Base-by-base conservation (phyloP, 2,113 vertebrate genomes). In the Esox niger region DNA sequence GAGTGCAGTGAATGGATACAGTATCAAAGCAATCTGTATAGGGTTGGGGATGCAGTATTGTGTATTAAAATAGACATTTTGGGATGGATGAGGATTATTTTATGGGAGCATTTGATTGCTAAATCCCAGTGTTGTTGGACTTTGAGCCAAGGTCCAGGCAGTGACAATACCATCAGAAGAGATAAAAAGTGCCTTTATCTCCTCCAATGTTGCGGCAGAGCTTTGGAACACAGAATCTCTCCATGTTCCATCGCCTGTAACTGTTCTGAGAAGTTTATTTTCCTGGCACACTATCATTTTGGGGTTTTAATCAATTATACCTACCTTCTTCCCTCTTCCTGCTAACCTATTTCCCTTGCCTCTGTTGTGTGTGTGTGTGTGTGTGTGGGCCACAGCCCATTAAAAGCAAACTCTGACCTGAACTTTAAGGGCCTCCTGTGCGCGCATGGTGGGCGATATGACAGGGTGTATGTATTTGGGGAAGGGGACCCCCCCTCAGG, bases 241-340 rank as follows among this genome's bases (percentile, higher is more conserved):
- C 21, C 35, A 35, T 21, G 5, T 66, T 64, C 64, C 66, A 46
- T 64, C n/a, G 21, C 46, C 20, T 9, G 2, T 65, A 54, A 60
- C 21, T 21, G 55, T 66, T 0, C 21, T 21, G 4, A 76, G 74
- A 60, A 61, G n/a, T 76, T 68, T 81, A 68, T 76, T 86, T 82
- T 75, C 54, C 59, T 79, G 74, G 69, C 73, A 77, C 30, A 0
- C 57, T 20, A 25, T 67, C 62, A 63, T 73, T 69, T 66, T 38
- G 30, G 20, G 64, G 6, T 79, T 74, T 76, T 69, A 80, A 84
- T 80, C 52, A 66, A 78, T 85, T 81, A 80, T 33, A 73, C 59
- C 17, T 9, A 69, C 23, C 32, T 17, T 62, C 64, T 35, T 52
- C n/a, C n/a, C 20, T n/a, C 25, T 2, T 30, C 23, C 49, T 26